A percentile compares a stretch with the other conserved stretches of the same genome.
These are phyloP conservation scores for Cichlasoma orientale DNA, from an alignment of 2,797 vertebrate species.

Conservation along the genomic window DNA sequence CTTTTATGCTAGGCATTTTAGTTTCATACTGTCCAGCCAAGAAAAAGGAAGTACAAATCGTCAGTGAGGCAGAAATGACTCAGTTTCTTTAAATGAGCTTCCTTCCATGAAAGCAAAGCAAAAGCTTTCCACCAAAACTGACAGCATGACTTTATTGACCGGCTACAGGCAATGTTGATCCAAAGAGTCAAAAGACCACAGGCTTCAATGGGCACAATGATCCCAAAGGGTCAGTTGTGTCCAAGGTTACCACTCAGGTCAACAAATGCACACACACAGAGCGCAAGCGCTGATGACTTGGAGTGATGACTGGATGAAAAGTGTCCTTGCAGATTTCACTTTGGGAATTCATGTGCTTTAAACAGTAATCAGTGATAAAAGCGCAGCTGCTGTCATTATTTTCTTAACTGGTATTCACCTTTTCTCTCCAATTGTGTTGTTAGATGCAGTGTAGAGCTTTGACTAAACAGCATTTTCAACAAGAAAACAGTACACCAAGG, in stretches of 20 bases:
- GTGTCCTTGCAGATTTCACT: constrained; percentile 4
- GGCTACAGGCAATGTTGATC: constrained; percentile 15
- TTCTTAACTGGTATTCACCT: background rate
- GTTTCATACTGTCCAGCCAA: constrained; percentile 5
- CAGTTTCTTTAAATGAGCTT: constrained; percentile 20
- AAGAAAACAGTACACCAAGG: background rate
- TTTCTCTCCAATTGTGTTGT: background rate
- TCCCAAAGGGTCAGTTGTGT: constrained; percentile 46
- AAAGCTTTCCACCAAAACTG: background rate
- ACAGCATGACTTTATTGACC: constrained; percentile 3
- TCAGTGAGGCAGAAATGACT: constrained; percentile 28
- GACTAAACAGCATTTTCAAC: background rate
- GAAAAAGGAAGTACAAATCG: constrained; percentile 7
- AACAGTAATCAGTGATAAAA: constrained; percentile 13
- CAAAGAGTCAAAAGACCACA: constrained; percentile 20
- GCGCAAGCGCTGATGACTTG: constrained; percentile 13
- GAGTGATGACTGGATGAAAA: constrained; percentile 16
- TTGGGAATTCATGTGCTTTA: constrained; percentile 3
- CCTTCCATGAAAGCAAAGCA: constrained; percentile 20
- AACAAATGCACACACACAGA: constrained; percentile 21
- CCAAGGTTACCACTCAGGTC: constrained; percentile 52
- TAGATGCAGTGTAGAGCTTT: background rate
- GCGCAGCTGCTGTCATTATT: background rate
- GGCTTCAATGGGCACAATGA: constrained; percentile 22
- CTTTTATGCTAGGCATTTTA: background rate